These are phyloP conservation scores for Pinctada fucata DNA, from an alignment of 2,888 invertebrate genomes.

Conservation along the genomic window DNA sequence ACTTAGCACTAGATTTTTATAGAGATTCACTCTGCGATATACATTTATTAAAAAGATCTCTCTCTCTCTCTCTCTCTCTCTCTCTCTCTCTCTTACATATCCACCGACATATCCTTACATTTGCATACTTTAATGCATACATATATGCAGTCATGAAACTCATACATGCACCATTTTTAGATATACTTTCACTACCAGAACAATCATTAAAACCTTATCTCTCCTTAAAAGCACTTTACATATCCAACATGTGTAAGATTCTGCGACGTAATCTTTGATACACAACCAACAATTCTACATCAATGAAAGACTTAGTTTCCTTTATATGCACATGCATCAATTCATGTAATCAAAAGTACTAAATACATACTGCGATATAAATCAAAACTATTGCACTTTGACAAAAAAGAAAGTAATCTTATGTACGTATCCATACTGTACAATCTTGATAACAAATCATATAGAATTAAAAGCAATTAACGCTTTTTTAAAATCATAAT, in stretches of 20 bases:
- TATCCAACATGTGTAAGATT: no score
- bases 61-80: constrained; percentile 13
- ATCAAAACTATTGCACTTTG: neutral
- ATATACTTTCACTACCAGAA: neutral
- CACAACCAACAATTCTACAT: neutral
- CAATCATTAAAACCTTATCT: neutral
- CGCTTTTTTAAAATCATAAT: neutral
- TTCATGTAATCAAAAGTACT: neutral
- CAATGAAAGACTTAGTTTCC: neutral
- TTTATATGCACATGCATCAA: neutral
- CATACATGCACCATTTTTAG: neutral
- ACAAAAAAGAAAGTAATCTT: neutral
- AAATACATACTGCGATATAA: neutral
- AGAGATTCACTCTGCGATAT: constrained; percentile 22
- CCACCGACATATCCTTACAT: neutral
- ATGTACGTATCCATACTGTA: no score
- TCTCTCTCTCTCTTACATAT: constrained; percentile 11
- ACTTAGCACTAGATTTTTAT: constrained; percentile 17
- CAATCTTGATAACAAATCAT: no score
- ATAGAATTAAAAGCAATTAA: constrained; percentile 1
- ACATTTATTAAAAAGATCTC: constrained; percentile 9
- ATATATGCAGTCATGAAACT: neutral
- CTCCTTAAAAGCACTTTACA: no score
- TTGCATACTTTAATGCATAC: neutral
- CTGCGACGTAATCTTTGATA: neutral